Evolutionary conservation across 2,113 vertebrate species (phyloP).

Genomic region (Anseranas semipalmata): DNA sequence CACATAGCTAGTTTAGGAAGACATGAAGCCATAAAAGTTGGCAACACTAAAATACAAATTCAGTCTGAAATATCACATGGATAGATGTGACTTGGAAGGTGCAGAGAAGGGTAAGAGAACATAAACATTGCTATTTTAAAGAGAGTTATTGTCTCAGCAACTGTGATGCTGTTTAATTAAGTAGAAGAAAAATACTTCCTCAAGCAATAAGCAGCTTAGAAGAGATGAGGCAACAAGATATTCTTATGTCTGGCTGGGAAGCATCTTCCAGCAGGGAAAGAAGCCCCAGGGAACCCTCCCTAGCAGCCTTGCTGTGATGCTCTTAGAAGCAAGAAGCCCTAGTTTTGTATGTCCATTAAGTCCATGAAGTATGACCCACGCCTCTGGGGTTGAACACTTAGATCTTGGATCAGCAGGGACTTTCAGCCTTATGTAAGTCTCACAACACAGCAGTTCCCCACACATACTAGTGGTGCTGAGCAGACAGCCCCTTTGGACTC

Average conservation of each 20-base stretch:
- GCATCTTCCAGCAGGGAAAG: neutral
- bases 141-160: neutral
- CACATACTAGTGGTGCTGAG: rapidly evolving
- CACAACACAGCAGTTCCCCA: neutral
- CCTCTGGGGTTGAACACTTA: neutral
- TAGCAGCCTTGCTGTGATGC: neutral
- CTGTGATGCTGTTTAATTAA: conserved; percentile 5
- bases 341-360: neutral
- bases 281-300: neutral
- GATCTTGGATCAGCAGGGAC: neutral
- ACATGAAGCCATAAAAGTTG: conserved; percentile 24
- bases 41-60: conserved; percentile 46
- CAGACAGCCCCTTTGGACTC: neutral
- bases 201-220: neutral
- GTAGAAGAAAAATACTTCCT: neutral
- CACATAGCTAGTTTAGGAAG: conserved; percentile 59
- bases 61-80: neutral
- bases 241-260: neutral
- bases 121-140: conserved; percentile 25
- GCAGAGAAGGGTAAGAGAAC: neutral
- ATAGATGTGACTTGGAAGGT: conserved; percentile 17
- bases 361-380: neutral
- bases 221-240: neutral
- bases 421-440: neutral
- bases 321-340: neutral